Evolutionary conservation across 2,113 vertebrate genomes (phyloP), one percentile per base, ranked within the genome.

Genomic region (Petrocephalus zakoni): DNA sequence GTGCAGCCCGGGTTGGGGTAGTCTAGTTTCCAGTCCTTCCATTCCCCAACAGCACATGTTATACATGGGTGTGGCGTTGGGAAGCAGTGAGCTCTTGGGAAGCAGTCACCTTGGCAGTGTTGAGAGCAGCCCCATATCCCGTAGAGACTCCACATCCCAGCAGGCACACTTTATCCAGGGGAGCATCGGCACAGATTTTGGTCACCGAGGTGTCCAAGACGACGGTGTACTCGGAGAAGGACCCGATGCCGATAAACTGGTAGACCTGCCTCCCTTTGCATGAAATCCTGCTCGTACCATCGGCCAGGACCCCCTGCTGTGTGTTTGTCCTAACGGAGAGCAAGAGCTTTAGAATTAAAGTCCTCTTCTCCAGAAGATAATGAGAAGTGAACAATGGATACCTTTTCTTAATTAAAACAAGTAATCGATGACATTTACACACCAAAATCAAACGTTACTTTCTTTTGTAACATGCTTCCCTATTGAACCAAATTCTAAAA

Each of bases 271-370:
- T 91, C 25, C 94, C 94, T 81, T 58, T 94, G 85, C 93, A 93
- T 55, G 94, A 91, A 89, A 95, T 92, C 87, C 94, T 88, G 91
- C 95, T 97, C n/a, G 94, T 97, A 17, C 95, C 96, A 85, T 98
- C 96, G 5, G 96, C 96, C 94, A 97, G 95, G 22, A 92, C 58
- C 34, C 92, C 89, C 83, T 90, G 87, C 52, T 89, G 89, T n/a
- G 55, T 89, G 15, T 90, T 85, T 5, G 55, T 56, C 92, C 91
- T 92, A 58, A 87, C 4, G 55, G 56, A 15, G 83, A 53, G 87
- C 17, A 29, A 49, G 34, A 29, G 82, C 11, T 58, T 46, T 19
- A 46, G 34, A 61, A 11, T 58, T n/a, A 58, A 61, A 64, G 37
- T 64, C 86, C 55, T 34, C 56, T 49, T 6, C 9, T 25, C n/a